Evolutionary conservation across 2,113 vertebrate genomes (phyloP).

Genomic region (Salvelinus alpinus): DNA sequence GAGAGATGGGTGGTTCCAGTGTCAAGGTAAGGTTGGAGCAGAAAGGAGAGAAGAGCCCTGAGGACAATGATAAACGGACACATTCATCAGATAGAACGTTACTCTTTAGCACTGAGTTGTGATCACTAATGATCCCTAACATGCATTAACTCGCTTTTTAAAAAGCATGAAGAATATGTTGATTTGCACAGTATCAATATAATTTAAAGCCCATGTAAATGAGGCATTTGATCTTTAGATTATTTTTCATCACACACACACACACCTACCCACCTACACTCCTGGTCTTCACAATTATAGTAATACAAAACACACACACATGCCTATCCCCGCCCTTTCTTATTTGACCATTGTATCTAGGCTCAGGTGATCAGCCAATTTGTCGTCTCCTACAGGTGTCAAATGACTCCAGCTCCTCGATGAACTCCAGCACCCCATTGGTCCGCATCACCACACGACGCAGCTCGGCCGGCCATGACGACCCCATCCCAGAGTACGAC

Average conservation of each 20-base stretch:
- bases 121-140: slow-evolving; percentile 14
- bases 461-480: slow-evolving; percentile 86
- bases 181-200: neutral
- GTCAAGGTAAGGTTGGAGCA: slow-evolving; percentile 64
- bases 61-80: slow-evolving; percentile 21
- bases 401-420: slow-evolving; percentile 94
- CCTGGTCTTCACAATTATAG: slow-evolving; percentile 15
- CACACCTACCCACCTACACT: neutral
- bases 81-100: slow-evolving; percentile 30
- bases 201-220: too few species aligned
- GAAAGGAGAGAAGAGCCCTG: neutral
- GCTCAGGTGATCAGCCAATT: slow-evolving; percentile 72
- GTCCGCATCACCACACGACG: slow-evolving; percentile 95
- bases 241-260: neutral
- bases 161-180: neutral
- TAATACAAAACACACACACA: neutral
- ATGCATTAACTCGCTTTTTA: slow-evolving; percentile 2
- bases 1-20: slow-evolving; percentile 36
- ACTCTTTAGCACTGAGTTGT: slow-evolving; percentile 1
- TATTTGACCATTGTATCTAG: neutral
- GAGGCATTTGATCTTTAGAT: too few species aligned
- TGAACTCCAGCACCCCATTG: slow-evolving; percentile 92
- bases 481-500: slow-evolving; percentile 95
- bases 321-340: slow-evolving; percentile 32
- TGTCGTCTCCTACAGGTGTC: slow-evolving; percentile 83